These are phyloP conservation scores for Argentina silus DNA, from an alignment of 2,797 vertebrate genomes.

Conservation along the genomic window DNA sequence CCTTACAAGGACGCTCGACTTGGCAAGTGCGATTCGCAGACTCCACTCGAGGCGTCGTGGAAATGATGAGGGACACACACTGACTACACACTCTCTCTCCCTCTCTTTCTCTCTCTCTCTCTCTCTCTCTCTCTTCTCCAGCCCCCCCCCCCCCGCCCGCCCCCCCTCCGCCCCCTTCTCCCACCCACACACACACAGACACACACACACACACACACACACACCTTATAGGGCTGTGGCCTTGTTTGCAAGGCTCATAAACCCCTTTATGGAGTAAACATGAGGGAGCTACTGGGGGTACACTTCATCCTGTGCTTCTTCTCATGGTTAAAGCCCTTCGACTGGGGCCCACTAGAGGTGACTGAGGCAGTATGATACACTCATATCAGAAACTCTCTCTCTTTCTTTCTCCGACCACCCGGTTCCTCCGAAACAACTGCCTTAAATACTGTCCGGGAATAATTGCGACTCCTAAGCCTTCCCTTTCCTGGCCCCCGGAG, in stretches of 20 bases:
- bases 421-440: not conserved
- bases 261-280: slow-evolving; percentile 36
- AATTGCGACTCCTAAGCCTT: slow-evolving; percentile 33
- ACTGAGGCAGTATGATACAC: not conserved
- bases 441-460: slow-evolving; percentile 34
- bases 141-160: too few species aligned
- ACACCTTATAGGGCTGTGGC: slow-evolving; percentile 26
- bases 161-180: not conserved
- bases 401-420: not conserved
- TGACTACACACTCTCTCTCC: too few species aligned
- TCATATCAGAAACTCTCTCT: not conserved
- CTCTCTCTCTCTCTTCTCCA: too few species aligned
- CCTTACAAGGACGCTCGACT: not conserved
- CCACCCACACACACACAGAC: not conserved
- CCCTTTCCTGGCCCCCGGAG: slow-evolving; percentile 30
- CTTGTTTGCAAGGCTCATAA: slow-evolving; percentile 40
- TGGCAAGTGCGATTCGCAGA: not conserved
- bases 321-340: not conserved
- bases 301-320: not conserved
- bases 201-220: too few species aligned
- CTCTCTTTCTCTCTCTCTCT: too few species aligned
- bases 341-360: not conserved
- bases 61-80: too few species aligned
- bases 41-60: not conserved
- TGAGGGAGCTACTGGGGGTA: slow-evolving; percentile 18